phyloP scores from a whole-genome alignment of 2,888 invertebrate genomes.

The Pharmacophagus antenor region DNA sequence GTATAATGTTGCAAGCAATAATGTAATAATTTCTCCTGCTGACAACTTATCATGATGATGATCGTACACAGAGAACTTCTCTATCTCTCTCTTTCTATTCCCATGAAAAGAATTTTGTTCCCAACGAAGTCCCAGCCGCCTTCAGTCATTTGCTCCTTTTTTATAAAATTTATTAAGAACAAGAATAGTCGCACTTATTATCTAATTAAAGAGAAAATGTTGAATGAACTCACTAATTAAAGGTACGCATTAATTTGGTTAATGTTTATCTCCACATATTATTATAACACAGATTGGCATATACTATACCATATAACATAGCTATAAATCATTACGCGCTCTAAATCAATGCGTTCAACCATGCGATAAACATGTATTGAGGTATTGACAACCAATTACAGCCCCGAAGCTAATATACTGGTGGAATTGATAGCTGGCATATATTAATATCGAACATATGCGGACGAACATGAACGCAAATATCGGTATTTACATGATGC shows the following conservation, averaged over 20 bases:
- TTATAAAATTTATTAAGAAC: no score
- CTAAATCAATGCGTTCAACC: conserved; percentile 24
- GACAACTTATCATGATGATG: no score
- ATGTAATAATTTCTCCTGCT: no score
- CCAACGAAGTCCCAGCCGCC: no score
- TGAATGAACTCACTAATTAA: no score
- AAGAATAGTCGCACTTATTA: no score
- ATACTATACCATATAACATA: neutral
- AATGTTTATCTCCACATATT: neutral
- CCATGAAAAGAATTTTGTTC: no score
- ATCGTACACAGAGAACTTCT: no score
- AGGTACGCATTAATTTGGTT: neutral
- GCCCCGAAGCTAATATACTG: conserved; percentile 17
- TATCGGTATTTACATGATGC: neutral
- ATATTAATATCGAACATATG: conserved; percentile 17
- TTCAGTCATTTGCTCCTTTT: no score
- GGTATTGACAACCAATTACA: conserved; percentile 29
- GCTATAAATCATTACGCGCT: conserved; percentile 5
- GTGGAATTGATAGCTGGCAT: conserved; percentile 19
- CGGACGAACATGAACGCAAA: neutral
- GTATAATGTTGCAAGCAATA: no score
- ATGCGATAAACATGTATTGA: conserved; percentile 21
- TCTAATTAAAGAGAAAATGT: no score
- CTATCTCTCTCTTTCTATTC: no score
- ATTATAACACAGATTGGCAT: neutral